Evolutionary conservation across 2,888 invertebrate genomes (phyloP), one percentile per base, ranked within the genome.

Genomic region (Oligia strigilis): DNA sequence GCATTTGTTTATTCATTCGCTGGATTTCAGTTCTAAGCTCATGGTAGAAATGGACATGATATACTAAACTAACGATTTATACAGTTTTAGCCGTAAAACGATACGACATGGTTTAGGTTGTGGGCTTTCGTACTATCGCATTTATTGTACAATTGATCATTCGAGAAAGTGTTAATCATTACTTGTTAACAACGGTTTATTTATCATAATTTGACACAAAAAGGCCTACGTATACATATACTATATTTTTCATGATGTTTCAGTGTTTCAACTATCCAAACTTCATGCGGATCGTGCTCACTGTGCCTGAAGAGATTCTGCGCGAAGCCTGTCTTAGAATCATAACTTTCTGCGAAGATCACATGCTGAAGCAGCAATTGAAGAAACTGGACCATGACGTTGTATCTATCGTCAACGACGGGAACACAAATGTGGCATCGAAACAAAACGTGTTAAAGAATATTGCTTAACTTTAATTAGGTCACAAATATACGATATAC

Each of bases 241-340:
- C 9, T 23, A 40, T 55, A 40, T 36, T 71, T 46, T 58, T 23
- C 49, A 36, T 62, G 4, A 65, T 8, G 46, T 97, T 97, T 78
- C 96, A 98, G 98, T 99, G 99, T 92, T 99, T 99, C 95, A 98
- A 98, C 91, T 98, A 98, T 92, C 98, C 99, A 3, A 98, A 99
- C 90, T 99, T 98, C 95, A 98, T 99, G 97, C 98, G 99, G 72
- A 98, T 99, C 87, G 99, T 99, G 0, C 97, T 99, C 82, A 99
- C 99, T 0, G 98, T 99, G n/a, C 99, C 99, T 0, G 97, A 98
- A 88, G 98, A 98, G 5, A 98, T 98, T 94, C 96, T 99, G 86
- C 95, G 97, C 73, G 99, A 99, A 94, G 99, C 99, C 0, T 99
- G 99, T 93, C 95, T 97, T 14, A 97, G 99, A 87, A 99, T 99